Percentiles rank a stretch among this genome's conserved stretches.
These are phyloP conservation scores for Erithacus rubecula DNA, from an alignment of 2,797 vertebrate genomes.

Conservation along the genomic window DNA sequence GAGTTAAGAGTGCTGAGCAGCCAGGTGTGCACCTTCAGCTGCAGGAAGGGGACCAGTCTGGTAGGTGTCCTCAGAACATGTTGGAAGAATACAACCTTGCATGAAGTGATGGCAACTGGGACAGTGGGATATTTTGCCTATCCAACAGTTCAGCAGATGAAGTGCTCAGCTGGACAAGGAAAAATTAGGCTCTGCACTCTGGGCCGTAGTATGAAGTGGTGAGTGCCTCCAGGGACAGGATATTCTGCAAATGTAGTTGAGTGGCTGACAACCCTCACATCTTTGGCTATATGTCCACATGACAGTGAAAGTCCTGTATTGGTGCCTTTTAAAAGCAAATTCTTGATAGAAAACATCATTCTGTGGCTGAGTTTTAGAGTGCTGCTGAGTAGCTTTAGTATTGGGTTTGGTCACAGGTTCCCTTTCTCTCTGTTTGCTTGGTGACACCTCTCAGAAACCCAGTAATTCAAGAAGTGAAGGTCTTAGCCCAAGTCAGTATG, in stretches of 20 bases:
- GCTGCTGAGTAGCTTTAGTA: not conserved
- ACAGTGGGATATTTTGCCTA: not conserved
- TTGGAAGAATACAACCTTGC: not conserved
- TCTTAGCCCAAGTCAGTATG: not conserved
- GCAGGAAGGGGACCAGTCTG: not conserved
- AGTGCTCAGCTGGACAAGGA: not conserved
- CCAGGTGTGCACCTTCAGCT: not conserved
- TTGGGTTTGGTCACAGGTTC: not conserved
- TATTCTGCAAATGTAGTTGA: not conserved
- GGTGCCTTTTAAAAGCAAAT: not conserved
- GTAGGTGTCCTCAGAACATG: not conserved
- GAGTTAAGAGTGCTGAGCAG: not conserved
- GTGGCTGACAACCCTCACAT: not conserved
- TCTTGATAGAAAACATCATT: not conserved
- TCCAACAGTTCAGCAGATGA: not conserved
- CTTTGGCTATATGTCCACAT: not conserved
- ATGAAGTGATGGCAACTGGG: not conserved
- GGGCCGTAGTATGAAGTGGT: not conserved
- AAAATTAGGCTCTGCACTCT: not conserved
- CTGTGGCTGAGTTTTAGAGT: not conserved
- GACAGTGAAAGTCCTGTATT: not conserved
- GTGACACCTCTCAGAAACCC: not conserved
- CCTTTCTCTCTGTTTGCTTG: not conserved
- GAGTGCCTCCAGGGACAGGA: not conserved
- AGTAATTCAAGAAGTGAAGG: not conserved